Evolutionary conservation across 2,888 invertebrate genomes (phyloP).

Genomic region (Netelia fuscicornis): DNA sequence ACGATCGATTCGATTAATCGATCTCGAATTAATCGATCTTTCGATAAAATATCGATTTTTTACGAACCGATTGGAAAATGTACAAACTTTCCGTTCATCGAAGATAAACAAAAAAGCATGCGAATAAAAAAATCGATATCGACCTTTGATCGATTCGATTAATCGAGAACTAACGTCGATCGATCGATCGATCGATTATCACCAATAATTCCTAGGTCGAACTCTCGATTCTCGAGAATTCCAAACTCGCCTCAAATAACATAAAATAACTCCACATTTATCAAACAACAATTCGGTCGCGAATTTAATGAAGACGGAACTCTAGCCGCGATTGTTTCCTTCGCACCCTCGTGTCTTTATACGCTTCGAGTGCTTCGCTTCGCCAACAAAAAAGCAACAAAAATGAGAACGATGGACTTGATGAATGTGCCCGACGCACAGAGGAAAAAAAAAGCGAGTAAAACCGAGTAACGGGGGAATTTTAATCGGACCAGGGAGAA

Average conservation of each 20-base stretch:
- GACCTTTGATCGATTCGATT: no score
- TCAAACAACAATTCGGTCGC: no score
- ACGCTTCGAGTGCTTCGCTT: background rate
- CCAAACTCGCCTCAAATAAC: no score
- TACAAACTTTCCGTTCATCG: background rate
- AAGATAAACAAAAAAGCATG: background rate
- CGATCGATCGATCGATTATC: no score
- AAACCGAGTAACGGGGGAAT: constrained; percentile 30
- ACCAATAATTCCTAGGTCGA: no score
- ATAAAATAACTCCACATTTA: no score
- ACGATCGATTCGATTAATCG: no score
- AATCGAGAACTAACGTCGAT: no score
- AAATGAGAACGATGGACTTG: constrained; percentile 26
- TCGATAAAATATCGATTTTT: background rate
- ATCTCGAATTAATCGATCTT: background rate
- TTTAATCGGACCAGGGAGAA: constrained; percentile 50
- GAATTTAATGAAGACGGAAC: constrained; percentile 26
- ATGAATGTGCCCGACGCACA: constrained; percentile 12
- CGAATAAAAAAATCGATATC: no score
- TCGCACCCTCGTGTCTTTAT: background rate
- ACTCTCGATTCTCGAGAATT: no score
- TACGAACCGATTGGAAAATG: background rate
- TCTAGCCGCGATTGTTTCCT: constrained; percentile 33
- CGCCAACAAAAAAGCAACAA: constrained; percentile 5
- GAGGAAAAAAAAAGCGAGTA: background rate